A percentile compares a stretch with the other conserved stretches of the same genome.
Evolutionary conservation across 2,888 invertebrate species (phyloP).

Genomic region (Antitype chi): DNA sequence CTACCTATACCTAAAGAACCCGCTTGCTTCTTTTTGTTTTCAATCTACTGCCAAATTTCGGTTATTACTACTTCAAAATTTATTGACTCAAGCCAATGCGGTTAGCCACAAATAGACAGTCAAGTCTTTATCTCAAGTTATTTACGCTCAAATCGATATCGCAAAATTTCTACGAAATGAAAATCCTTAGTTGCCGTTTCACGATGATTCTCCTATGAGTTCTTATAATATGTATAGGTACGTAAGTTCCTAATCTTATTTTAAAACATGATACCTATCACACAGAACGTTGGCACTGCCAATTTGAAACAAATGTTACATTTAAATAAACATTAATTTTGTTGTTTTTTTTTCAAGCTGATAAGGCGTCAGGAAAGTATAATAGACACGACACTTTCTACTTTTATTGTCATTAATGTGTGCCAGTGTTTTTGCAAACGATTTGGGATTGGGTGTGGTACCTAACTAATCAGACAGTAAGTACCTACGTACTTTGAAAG

Average conservation of each 20-base stretch:
- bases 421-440: constrained; percentile 46
- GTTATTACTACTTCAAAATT: background rate
- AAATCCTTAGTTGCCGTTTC: background rate
- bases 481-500: background rate
- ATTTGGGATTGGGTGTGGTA: constrained; percentile 26
- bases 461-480: constrained; percentile 18
- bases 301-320: constrained; percentile 27
- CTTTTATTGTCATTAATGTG: constrained; percentile 52
- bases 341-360: constrained; percentile 18
- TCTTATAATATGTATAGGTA: background rate
- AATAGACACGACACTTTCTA: constrained; percentile 44
- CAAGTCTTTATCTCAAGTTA: background rate
- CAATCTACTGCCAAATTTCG: background rate
- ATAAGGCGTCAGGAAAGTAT: constrained; percentile 34
- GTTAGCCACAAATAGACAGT: constrained; percentile 7
- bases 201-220: background rate
- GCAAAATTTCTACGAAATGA: background rate
- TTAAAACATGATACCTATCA: constrained; percentile 5
- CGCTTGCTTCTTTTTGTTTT: background rate
- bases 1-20: background rate
- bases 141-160: constrained; percentile 2
- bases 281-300: constrained; percentile 5
- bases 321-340: constrained; percentile 14
- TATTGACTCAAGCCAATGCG: constrained; percentile 12
- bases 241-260: constrained; percentile 6